phyloP scores from a whole-genome alignment of 2,113 vertebrate species.

The Chlorodrepanis virens region DNA sequence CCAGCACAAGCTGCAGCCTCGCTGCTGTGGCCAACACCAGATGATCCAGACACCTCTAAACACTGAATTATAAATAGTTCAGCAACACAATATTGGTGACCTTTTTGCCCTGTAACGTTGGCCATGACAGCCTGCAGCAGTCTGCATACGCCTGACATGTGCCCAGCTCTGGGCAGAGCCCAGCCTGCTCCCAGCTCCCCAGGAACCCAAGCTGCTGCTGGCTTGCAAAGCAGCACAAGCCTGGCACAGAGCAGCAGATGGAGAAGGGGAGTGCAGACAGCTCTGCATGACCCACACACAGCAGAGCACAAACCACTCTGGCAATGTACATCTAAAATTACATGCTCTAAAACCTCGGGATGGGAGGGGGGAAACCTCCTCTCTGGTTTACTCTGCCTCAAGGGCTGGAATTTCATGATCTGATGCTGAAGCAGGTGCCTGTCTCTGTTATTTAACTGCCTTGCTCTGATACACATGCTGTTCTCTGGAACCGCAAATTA shows the following conservation, averaged over 20 bases:
- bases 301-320: background rate
- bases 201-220: background rate
- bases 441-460: background rate
- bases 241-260: background rate
- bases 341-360: background rate
- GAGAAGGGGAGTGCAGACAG: background rate
- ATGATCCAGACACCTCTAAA: background rate
- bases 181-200: background rate
- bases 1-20: background rate
- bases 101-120: background rate
- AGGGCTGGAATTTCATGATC: background rate
- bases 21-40: background rate
- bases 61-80: slow-evolving; percentile 33
- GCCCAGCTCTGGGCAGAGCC: background rate
- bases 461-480: background rate
- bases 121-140: background rate
- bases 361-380: background rate
- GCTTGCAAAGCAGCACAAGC: background rate
- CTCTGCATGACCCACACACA: rapidly evolving
- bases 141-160: background rate
- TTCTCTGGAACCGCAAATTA: background rate
- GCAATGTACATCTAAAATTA: background rate
- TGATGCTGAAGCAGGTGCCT: background rate
- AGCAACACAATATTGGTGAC: slow-evolving; percentile 35
- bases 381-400: background rate